Base-by-base conservation (phyloP, 2,888 invertebrate genomes). In the Ligdia adustata region DNA sequence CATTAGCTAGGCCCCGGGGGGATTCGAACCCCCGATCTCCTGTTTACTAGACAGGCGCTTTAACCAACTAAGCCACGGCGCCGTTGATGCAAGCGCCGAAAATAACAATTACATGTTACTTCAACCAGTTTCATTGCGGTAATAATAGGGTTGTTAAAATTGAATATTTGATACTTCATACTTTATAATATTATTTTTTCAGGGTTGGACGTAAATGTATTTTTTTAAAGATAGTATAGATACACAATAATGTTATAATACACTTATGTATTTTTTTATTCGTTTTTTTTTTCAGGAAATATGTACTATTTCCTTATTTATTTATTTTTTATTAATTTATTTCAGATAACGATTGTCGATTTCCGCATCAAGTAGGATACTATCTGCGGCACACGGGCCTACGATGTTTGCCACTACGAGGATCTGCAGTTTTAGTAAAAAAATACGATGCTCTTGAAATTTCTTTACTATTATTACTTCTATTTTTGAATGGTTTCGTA, bases 331-430 rank as follows among this genome's bases (percentile, higher is more conserved):
- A n/a, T n/a, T n/a, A n/a, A n/a, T 18, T 18, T 18, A 5, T 22
- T 61, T 52, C 85, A 94, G 94, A 94, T 80, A 89, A 90, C 32
- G 93, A 93, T 47, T 95, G 94, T 66, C 91, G 92, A 42, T 89
- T 90, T 62, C 93, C 94, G 15, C 91, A 93, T 65, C 92, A 94
- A 83, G 92, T 94, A 26, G 90, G 93, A 52, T 92, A 86, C 65
- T 84, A 89, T 58, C 68, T 92, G 9, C 69, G 76, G 9, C 90
- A 91, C 51, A 68, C 82, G 28, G 91, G 92, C 20, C 69, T 91
- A 3, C 72, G 80, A n/a, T 92, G 91, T 64, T 62, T 87, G 40
- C 77, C 83, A 5, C 66, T 89, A 9, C 66, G 76, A 46, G 79
- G 83, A 39, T 57, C 75, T 6, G 69, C 52, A 42, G 28, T 58